These are phyloP conservation scores for Orchesella flavescens DNA, from an alignment of 2,888 invertebrate species.

Conservation along the genomic window DNA sequence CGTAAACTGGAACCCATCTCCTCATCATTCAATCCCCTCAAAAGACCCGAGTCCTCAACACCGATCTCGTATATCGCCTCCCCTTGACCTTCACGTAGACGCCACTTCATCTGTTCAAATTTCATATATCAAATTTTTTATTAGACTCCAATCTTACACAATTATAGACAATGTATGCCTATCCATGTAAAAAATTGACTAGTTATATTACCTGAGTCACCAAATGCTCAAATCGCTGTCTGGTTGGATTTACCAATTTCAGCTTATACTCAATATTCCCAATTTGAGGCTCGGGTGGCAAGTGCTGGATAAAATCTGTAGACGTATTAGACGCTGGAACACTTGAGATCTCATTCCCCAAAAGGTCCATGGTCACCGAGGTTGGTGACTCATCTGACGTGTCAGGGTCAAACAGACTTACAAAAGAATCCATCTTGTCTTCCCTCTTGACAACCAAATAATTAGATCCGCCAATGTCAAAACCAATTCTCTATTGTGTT, in stretches of 20 bases:
- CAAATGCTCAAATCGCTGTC: conserved; percentile 93
- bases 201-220: conserved; percentile 86
- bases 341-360: conserved; percentile 72
- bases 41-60: conserved; percentile 89
- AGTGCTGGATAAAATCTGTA: conserved; percentile 72
- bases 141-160: neutral
- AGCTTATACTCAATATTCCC: conserved; percentile 98
- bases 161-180: too few relatives aligned
- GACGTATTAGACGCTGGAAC: neutral
- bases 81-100: conserved; percentile 95
- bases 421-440: conserved; percentile 84
- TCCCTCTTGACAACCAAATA: neutral
- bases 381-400: conserved; percentile 75
- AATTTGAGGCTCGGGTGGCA: conserved; percentile 93
- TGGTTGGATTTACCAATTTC: conserved; percentile 92
- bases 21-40: conserved; percentile 86
- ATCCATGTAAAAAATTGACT: neutral
- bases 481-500: neutral
- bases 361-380: conserved; percentile 28
- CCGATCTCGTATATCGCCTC: conserved; percentile 98
- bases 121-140: neutral
- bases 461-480: neutral
- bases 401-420: conserved; percentile 85
- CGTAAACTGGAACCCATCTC: conserved; percentile 91
- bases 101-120: conserved; percentile 93